Percentiles rank a stretch among this genome's conserved stretches.
These are phyloP conservation scores for Catamblyrhynchus diadema DNA, from an alignment of 2,797 vertebrate genomes.

Conservation along the genomic window DNA sequence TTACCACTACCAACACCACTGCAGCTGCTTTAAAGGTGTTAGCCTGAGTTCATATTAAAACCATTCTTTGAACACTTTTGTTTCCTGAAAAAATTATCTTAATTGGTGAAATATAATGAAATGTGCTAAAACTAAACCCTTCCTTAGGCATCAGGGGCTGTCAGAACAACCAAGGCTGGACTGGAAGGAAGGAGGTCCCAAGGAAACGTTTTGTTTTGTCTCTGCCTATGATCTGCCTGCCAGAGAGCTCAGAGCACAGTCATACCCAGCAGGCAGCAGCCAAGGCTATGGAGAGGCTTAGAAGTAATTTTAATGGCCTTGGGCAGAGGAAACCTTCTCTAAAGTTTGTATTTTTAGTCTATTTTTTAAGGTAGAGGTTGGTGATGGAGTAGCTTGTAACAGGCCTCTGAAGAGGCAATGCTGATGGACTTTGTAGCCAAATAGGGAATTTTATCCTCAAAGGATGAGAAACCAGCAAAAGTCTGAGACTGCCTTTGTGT, in stretches of 20 bases:
- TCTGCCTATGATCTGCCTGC: neutral
- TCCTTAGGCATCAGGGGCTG: neutral
- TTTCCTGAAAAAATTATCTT: neutral
- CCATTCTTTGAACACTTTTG: neutral
- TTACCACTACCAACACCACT: neutral
- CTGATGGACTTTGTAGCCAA: neutral
- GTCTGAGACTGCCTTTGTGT: neutral
- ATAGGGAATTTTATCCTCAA: neutral
- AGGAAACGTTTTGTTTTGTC: neutral
- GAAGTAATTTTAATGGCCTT: neutral
- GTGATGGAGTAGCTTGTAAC: neutral
- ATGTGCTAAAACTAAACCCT: neutral
- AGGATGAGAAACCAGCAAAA: neutral
- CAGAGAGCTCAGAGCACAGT: neutral
- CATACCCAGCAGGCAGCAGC: neutral
- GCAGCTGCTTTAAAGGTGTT: neutral
- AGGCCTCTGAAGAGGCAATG: neutral
- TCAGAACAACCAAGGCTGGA: neutral
- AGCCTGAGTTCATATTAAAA: neutral
- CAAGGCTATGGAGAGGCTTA: neutral
- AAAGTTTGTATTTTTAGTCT: neutral
- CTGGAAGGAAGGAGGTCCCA: neutral
- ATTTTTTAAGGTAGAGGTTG: neutral
- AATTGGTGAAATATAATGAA: neutral
- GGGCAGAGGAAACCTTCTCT: neutral